These are phyloP conservation scores for Sebastiscus albofasciatus DNA, from an alignment of 2,797 vertebrate species.

Conservation along the genomic window DNA sequence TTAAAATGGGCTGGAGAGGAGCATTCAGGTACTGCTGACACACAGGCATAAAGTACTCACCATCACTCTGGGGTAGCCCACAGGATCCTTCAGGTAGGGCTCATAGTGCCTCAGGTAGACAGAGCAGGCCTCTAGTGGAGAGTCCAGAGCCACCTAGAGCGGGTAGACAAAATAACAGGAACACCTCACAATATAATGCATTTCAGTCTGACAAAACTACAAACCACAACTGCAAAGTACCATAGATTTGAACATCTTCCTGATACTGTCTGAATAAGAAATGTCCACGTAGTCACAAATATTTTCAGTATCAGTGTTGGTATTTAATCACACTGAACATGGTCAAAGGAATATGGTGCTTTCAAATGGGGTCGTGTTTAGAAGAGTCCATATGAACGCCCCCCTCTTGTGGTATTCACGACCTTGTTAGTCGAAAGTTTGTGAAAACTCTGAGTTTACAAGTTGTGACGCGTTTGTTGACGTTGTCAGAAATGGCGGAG, in stretches of 20 bases:
- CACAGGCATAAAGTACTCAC: constrained; percentile 67
- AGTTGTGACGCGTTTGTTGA: no score
- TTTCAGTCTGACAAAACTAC: background rate
- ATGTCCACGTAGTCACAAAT: background rate
- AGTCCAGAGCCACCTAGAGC: constrained; percentile 88
- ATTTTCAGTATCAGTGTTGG: background rate
- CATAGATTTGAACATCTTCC: background rate
- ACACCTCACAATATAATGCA: background rate
- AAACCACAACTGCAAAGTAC: background rate
- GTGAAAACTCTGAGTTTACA: accelerated
- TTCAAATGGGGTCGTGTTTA: no score
- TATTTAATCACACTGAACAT: background rate
- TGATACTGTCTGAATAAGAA: background rate
- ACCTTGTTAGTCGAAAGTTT: no score
- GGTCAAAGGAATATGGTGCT: background rate
- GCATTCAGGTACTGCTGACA: constrained; percentile 24
- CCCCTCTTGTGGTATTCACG: no score
- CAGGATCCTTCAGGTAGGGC: constrained; percentile 91
- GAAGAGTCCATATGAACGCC: no score
- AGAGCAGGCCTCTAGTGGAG: constrained; percentile 87
- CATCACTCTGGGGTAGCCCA: constrained; percentile 91
- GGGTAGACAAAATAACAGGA: constrained; percentile 14
- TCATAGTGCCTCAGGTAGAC: constrained; percentile 88
- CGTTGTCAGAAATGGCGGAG: no score
- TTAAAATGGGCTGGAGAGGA: constrained; percentile 39